These are phyloP conservation scores for Ambastaia sidthimunki DNA, from an alignment of 2,797 vertebrate species.

Conservation along the genomic window DNA sequence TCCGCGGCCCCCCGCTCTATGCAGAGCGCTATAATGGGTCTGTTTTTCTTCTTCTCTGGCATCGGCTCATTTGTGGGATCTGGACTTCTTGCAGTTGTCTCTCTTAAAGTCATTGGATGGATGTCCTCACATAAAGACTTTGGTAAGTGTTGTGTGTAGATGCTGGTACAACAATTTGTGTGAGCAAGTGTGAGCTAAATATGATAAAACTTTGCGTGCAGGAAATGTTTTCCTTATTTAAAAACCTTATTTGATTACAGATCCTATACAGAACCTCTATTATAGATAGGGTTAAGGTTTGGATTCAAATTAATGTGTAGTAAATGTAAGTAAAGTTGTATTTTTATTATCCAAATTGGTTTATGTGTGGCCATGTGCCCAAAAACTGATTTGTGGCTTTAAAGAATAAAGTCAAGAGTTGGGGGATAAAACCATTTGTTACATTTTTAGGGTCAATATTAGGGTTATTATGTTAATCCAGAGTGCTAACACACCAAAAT, in stretches of 20 bases:
- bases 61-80: slow-evolving; percentile 96
- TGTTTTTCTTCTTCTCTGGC: slow-evolving; percentile 98
- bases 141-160: slow-evolving; percentile 78
- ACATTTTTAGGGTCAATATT: neutral
- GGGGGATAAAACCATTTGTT: neutral
- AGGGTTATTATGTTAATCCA: neutral
- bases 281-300: too few relatives aligned
- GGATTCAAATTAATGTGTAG: too few relatives aligned
- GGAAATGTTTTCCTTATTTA: too few relatives aligned
- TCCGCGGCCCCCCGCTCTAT: slow-evolving; percentile 95
- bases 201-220: neutral
- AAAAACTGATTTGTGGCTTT: too few relatives aligned
- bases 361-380: too few relatives aligned
- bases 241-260: too few relatives aligned
- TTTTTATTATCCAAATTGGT: too few relatives aligned
- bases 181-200: neutral
- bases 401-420: too few relatives aligned
- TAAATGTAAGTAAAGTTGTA: too few relatives aligned
- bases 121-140: slow-evolving; percentile 94
- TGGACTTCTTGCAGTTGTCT: slow-evolving; percentile 90
- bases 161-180: neutral
- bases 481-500: neutral
- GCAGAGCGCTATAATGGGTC: slow-evolving; percentile 98
- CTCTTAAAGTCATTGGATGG: slow-evolving; percentile 90
- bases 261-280: too few relatives aligned